phyloP scores from a whole-genome alignment of 2,888 invertebrate species.

The Drosophila yooni region DNA sequence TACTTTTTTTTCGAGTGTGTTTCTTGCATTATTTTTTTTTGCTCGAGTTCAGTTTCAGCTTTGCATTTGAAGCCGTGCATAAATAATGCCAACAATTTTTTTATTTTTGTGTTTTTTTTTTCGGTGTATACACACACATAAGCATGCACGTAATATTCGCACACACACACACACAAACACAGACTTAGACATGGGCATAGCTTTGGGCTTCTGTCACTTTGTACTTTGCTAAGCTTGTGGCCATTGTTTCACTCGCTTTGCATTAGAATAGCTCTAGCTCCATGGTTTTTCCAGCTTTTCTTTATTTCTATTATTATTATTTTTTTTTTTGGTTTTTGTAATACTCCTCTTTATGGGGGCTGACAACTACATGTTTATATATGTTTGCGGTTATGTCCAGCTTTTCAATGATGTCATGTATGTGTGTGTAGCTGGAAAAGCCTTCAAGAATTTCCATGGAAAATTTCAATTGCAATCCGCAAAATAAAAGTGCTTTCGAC shows the following conservation, averaged over 20 bases:
- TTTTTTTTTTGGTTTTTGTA: neutral
- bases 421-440: neutral
- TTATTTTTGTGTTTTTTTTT: slow-evolving; percentile 47
- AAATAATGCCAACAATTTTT: slow-evolving; percentile 63
- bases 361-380: neutral
- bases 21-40: slow-evolving; percentile 31
- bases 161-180: slow-evolving; percentile 12
- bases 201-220: slow-evolving; percentile 42
- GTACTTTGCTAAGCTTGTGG: slow-evolving; percentile 33
- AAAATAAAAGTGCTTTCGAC: neutral
- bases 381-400: neutral
- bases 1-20: slow-evolving; percentile 27
- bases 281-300: slow-evolving; percentile 34
- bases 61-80: slow-evolving; percentile 72
- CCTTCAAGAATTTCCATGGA: neutral
- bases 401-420: slow-evolving; percentile 21
- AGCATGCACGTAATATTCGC: slow-evolving; percentile 3
- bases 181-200: slow-evolving; percentile 1
- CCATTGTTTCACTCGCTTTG: slow-evolving; percentile 42
- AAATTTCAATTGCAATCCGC: neutral
- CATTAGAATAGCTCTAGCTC: slow-evolving; percentile 36
- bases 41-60: slow-evolving; percentile 56
- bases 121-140: slow-evolving; percentile 17
- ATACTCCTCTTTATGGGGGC: slow-evolving; percentile 10
- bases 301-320: neutral